Base-by-base conservation (phyloP, 1,140 invertebrate genomes). In the Bombus terrestris region DNA sequence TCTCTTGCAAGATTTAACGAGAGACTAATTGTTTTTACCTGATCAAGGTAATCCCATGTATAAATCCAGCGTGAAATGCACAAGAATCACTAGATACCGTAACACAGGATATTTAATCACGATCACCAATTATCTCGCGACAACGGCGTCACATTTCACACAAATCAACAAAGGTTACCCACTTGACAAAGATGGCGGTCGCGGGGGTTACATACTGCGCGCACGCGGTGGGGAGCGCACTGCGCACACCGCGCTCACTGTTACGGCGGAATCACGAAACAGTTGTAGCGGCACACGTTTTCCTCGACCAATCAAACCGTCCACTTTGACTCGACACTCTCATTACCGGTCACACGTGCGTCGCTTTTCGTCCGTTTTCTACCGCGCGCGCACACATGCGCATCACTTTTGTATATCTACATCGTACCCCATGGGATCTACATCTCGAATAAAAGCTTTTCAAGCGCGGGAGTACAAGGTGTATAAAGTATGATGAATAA, bases 141-240 rank as follows among this genome's bases (percentile, higher is more conserved):
- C 90, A 93, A 94, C 93, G 92, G 94, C 94, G 94, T 95, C 94
- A 95, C 94, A 95, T 95, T 95, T 94, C 94, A 94, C 93, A 89
- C 89, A 94, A 94, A 95, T 95, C 94, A 95, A 95, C 94, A 95
- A 95, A 95, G 93, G 93, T 95, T 95, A 95, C 93, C 92, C 92
- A 94, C 94, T 95, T 94, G 91, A 94, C 93, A 93, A 95, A 95
- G 93, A 95, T 94, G 94, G 94, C 94, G 92, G 93, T 89, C 86
- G 79, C 89, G 89, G 89, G 88, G 89, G 89, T 90, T 90, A 90
- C 84, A 87, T 86, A 88, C 83, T 88, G 71, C 86, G 88, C 82
- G 86, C 90, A 86, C 90, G 90, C 90, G 90, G 88, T 89, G 90
- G 84, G 89, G 87, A 91, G 83, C 78, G 77, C 83, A 85, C 89